phyloP scores from a whole-genome alignment of 2,888 invertebrate species.

The Pherbina coryleti region DNA sequence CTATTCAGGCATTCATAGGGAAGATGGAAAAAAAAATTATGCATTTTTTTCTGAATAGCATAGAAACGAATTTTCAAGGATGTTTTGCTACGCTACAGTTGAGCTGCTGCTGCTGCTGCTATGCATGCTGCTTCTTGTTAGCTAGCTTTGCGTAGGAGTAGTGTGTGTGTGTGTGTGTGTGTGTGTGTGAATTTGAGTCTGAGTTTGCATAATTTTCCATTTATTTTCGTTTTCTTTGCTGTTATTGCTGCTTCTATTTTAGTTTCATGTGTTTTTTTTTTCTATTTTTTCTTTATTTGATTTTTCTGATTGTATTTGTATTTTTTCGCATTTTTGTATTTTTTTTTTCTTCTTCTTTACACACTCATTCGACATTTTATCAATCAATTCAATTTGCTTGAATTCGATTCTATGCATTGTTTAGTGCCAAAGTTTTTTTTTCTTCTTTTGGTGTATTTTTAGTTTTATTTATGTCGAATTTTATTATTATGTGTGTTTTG shows the following conservation, averaged over 20 bases:
- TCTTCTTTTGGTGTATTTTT: conserved; percentile 34
- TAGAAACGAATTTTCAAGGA: conserved; percentile 48
- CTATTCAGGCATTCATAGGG: too few species aligned
- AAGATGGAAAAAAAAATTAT: too few species aligned
- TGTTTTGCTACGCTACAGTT: neutral
- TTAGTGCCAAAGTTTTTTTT: neutral
- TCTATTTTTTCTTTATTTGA: neutral
- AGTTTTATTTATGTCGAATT: conserved; percentile 38
- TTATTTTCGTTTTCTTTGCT: conserved; percentile 41
- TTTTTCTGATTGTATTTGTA: neutral
- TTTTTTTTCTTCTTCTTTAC: neutral
- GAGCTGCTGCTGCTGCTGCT: conserved; percentile 55
- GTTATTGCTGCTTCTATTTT: neutral
- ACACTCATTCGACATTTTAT: conserved; percentile 41
- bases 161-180: neutral
- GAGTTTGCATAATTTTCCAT: conserved; percentile 60
- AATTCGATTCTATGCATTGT: conserved; percentile 43
- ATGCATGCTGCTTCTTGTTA: neutral
- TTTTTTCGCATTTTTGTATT: neutral
- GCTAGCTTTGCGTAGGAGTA: neutral
- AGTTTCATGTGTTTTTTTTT: neutral
- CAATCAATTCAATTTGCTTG: conserved; percentile 62
- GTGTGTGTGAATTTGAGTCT: conserved; percentile 20
- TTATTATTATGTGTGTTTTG: conserved; percentile 12
- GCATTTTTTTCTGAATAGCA: too few species aligned